Evolutionary conservation across 2,888 invertebrate species (phyloP).

Genomic region (Griposia aprilina): DNA sequence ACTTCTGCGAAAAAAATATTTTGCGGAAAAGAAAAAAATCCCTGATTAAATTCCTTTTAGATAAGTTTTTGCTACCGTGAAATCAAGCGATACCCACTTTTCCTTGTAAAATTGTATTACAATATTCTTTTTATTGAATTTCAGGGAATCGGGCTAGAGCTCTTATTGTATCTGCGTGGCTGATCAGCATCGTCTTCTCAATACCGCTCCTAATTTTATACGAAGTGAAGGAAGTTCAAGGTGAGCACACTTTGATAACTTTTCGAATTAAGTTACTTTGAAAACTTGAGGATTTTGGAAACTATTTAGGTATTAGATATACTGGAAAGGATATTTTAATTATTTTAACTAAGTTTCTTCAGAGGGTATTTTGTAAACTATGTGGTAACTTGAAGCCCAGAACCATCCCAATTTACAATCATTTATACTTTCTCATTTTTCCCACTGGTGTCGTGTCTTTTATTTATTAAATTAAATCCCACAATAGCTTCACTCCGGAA

Average conservation of each 20-base stretch:
- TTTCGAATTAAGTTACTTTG: not conserved
- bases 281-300: not conserved
- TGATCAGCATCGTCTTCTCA: constrained; percentile 95
- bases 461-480: constrained; percentile 21
- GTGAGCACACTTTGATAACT: constrained; percentile 79
- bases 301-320: not conserved
- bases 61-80: not conserved
- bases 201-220: constrained; percentile 95
- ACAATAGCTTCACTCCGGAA: constrained; percentile 13
- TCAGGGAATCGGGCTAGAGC: constrained; percentile 96
- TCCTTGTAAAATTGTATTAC: constrained; percentile 6
- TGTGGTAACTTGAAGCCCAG: too few species aligned
- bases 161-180: constrained; percentile 95
- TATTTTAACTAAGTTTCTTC: not conserved
- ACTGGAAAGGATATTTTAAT: too few species aligned
- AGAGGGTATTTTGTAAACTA: not conserved
- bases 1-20: not conserved
- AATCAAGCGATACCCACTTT: constrained; percentile 14
- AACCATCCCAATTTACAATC: not conserved
- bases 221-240: constrained; percentile 94
- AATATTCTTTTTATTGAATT: constrained; percentile 69
- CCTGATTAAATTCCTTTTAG: constrained; percentile 8
- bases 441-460: not conserved
- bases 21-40: not conserved
- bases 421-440: not conserved